Evolutionary conservation across 1,140 invertebrate species (phyloP), one percentile per base, ranked within the genome.

Genomic region (Formica selysi): DNA sequence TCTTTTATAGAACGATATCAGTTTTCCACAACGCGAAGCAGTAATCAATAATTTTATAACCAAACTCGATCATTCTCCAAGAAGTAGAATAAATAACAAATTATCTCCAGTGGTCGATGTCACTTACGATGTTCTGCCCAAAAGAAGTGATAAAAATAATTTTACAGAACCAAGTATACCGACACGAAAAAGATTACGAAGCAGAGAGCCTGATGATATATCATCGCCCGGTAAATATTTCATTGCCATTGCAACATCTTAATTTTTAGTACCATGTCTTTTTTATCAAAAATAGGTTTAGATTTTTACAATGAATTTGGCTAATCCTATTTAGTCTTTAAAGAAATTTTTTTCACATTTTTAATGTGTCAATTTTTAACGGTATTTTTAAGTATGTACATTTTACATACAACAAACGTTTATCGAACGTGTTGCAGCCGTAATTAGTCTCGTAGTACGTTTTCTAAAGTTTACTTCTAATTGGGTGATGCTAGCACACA

Each of bases 201-300:
- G 93, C 84, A 94, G 93, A 29, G 92, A 94, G n/a, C 88, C 90
- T 13, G 95, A 95, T 48, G 91, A 92, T 36, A 86, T 93, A 70
- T 92, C 87, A 83, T 95, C 95, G 29, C 95, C 95, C 89, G 94
- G 95, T 96, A 93, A 94, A 93, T 93, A 87, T 78, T 87, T 64
- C 5, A 61, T 16, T 54, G 61, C 1, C 26, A 32, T 68, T 65
- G 29, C 16, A 59, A 29, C 8, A 74, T n/a, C 19, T 3, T 61
- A 36, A 59, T 65, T 70, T 81, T 29, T 32, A 16, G 13, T 44
- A 64, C 22, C 4, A 7, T 57, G 38, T 48, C 0, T 41, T 61
- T 78, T n/a, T 65, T 65, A 62, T 32, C 4, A 76, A 36, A 0
- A 65, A 48, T n/a, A 73, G 2, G 11, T 54, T 11, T 29, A 4